These are phyloP conservation scores for Sprattus sprattus DNA, from an alignment of 2,113 vertebrate genomes.

Conservation along the genomic window DNA sequence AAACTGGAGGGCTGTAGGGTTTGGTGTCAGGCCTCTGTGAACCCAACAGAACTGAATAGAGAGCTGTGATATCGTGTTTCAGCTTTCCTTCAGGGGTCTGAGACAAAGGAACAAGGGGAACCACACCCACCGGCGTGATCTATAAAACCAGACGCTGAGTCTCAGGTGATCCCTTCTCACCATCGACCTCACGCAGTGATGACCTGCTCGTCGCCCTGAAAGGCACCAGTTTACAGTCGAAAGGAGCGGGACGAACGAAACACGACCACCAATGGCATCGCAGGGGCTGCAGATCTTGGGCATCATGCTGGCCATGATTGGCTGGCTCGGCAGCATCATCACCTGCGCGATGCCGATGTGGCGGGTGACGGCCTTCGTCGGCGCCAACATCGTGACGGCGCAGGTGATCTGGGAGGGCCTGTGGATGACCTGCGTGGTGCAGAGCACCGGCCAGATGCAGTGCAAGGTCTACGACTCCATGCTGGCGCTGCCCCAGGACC, in stretches of 20 bases:
- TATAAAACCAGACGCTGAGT: conserved; percentile 45
- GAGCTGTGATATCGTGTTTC: conserved; percentile 57
- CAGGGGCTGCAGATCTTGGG: conserved; percentile 75
- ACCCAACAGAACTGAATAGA: neutral
- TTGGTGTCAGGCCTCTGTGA: neutral
- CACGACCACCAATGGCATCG: conserved; percentile 66
- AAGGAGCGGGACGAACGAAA: neutral
- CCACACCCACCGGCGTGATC: conserved; percentile 60
- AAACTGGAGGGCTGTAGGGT: neutral
- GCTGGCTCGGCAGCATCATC: conserved; percentile 71
- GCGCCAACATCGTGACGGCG: conserved; percentile 72
- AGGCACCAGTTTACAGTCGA: neutral
- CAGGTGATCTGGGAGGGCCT: conserved; percentile 74
- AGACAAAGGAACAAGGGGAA: conserved; percentile 37
- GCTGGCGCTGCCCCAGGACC: conserved; percentile 68
- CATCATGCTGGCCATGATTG: conserved; percentile 65
- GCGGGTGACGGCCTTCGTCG: conserved; percentile 74
- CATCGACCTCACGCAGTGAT: conserved; percentile 20
- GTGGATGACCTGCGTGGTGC: conserved; percentile 78
- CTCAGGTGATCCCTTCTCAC: conserved; percentile 34
- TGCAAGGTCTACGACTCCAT: conserved; percentile 76
- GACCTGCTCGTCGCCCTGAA: neutral
- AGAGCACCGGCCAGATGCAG: conserved; percentile 80
- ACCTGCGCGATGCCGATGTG: conserved; percentile 74
- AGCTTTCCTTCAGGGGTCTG: conserved; percentile 55